Base-by-base conservation (phyloP, 2,113 vertebrate species). In the Aplodontia rufa region DNA sequence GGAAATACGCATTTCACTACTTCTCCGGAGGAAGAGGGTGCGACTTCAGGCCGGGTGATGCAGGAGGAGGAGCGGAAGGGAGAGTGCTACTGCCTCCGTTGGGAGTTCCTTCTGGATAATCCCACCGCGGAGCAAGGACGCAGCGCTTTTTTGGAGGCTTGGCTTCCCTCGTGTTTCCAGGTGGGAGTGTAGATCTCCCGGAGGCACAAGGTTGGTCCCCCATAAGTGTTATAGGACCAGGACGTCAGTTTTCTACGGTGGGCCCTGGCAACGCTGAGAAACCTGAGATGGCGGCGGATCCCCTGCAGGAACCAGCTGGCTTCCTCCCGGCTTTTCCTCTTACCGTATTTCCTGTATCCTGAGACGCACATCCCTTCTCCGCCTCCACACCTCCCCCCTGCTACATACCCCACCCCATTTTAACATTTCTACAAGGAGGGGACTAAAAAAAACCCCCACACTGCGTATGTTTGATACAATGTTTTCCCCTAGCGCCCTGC, bases 291-390 rank as follows among this genome's bases (percentile, higher is more conserved):
- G 97, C 90, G 97, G 94, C 97, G 69, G 83, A 85, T 94, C 89
- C 80, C 92, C 87, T 96, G 49, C 79, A 75, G 87, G 80, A 83
- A 86, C 68, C 13, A 88, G 92, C 95, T 75, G 87, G 68, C 96
- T 96, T 97, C 96, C 95, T 97, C 95, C 80, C 1, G n/a, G 24
- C 97, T 97, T 60, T 91, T 69, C 75, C 90, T 96, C 58, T 95
- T 97, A 96, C 97, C 93, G 95, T 97, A 97, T 97, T 97, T 97
- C 97, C 96, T 97, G 96, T 96, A 97, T 97, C 91, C 95, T 92
- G 96, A 97, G 87, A 97, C 92, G 92, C 93, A 97, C 37, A 97
- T 97, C 92, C 96, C 96, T 37, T 95, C 90, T 95, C 90, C n/a
- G 95, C 93, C 95, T 96, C 92, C 79, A 10, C 68, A 55, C 66